Evolutionary conservation across 2,797 vertebrate genomes (phyloP).

Genomic region (Cyprinodon diabolis): DNA sequence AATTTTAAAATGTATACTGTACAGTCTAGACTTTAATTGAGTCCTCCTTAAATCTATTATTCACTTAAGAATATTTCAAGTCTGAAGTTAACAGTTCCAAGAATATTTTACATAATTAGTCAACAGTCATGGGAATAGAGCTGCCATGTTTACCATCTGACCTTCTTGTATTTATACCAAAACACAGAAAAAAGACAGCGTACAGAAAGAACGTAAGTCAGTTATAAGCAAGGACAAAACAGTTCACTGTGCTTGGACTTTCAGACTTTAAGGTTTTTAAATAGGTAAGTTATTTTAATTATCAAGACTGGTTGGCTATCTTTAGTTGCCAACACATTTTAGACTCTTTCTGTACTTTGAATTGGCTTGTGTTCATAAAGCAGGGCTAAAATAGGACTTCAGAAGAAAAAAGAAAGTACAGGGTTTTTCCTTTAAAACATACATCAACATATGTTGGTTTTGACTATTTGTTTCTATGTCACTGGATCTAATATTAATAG

Average conservation of each 20-base stretch:
- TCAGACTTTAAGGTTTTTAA: neutral
- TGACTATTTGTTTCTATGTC: neutral
- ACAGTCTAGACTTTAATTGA: no score
- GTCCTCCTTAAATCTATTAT: no score
- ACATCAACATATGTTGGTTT: neutral
- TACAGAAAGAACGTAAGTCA: neutral
- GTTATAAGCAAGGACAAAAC: neutral
- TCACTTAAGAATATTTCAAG: neutral
- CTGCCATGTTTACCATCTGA: conserved; percentile 21
- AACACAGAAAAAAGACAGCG: conserved; percentile 48
- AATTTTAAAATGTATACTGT: no score
- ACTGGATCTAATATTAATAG: neutral
- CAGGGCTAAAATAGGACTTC: conserved; percentile 25
- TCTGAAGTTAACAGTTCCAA: conserved; percentile 12
- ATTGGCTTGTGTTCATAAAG: neutral
- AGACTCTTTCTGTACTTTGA: neutral
- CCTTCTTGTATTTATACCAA: conserved; percentile 68
- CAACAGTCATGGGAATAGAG: conserved; percentile 8
- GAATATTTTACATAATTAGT: neutral
- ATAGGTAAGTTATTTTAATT: conserved; percentile 42
- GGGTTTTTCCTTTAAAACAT: neutral
- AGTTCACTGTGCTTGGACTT: neutral
- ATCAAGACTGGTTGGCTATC: conserved; percentile 3
- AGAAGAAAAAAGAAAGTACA: conserved; percentile 6
- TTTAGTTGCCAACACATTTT: neutral